Base-by-base conservation (phyloP, 2,113 vertebrate genomes). In the Tauraco erythrolophus region DNA sequence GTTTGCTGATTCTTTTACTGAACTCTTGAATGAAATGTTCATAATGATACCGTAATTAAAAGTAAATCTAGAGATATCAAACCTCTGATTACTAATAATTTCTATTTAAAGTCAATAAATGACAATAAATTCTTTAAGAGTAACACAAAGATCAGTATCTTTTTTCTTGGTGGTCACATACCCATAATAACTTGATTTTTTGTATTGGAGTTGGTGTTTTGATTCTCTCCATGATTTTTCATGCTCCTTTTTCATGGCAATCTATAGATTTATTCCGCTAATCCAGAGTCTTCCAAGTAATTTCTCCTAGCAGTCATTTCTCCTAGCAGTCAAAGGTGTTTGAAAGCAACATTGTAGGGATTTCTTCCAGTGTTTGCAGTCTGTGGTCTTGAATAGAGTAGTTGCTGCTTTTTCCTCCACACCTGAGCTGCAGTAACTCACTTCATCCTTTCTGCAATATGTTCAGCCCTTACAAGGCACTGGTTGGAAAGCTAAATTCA, bases 401-500 rank as follows among this genome's bases (percentile, higher is more conserved):
- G 57, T 50, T 95, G 77, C 74, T 96, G 39, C 45, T 82, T 65
- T 89, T 88, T 89, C 57, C 25, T 68, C 7, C 43, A 78, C 91
- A 94, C 79, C 78, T 97, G 91, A 97, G 93, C 62, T 92, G 57
- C 27, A 86, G 57, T 95, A 56, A 50, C 75, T 97, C 31, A 22
- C 2, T 37, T 69, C 50, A 51, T 83, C 41, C 64, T 17, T 70
- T 87, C 62, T 98, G 94, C 74, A 97, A 77, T 71, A 28, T 70
- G 23, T 92, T 97, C 89, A 95, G 24, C 33, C 30, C 58, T 94
- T 84, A 54, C 3, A 11, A 93, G 70, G 80, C 64, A 31, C 61
- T 35, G 46, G 45, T 88, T 92, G 82, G 50, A 91, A 97, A 95
- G 77, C 95, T 79, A 83, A 96, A 92, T 97, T 97, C 31, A 84